These are phyloP conservation scores for Acronicta psi DNA, from an alignment of 2,888 invertebrate species.

Conservation along the genomic window DNA sequence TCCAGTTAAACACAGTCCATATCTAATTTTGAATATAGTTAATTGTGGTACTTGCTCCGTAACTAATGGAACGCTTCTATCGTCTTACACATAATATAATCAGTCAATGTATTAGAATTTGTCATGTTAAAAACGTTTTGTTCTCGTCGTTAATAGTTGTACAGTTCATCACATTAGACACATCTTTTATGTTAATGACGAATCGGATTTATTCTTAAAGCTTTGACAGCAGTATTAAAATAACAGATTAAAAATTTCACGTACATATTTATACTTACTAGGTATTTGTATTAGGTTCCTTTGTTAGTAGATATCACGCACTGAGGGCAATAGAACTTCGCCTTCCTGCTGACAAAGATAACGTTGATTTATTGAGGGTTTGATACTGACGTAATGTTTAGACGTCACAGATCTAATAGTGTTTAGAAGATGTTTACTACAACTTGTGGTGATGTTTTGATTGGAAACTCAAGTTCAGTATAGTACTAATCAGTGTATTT, in stretches of 20 bases:
- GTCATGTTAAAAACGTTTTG: conserved; percentile 20
- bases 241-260: conserved; percentile 14
- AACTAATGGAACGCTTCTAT: no score
- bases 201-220: conserved; percentile 1
- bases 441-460: conserved; percentile 13
- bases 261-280: conserved; percentile 1
- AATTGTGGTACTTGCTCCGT: no score
- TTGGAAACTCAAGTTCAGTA: background rate
- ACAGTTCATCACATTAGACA: conserved; percentile 25
- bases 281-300: conserved; percentile 15
- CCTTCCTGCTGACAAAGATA: conserved; percentile 44
- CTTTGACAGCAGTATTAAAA: conserved; percentile 9
- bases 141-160: conserved; percentile 9
- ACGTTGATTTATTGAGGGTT: conserved; percentile 35
- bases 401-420: conserved; percentile 22
- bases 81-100: background rate
- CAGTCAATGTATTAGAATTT: conserved; percentile 3
- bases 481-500: no score
- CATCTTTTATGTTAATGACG: conserved; percentile 15
- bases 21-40: no score
- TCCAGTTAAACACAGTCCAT: background rate
- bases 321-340: conserved; percentile 30
- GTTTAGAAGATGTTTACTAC: conserved; percentile 23
- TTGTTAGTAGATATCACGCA: conserved; percentile 36
- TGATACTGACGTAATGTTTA: conserved; percentile 13